Percentiles rank a stretch among this genome's conserved stretches.
phyloP scores from a whole-genome alignment of 2,113 vertebrate genomes.

The Caranx melampygus region DNA sequence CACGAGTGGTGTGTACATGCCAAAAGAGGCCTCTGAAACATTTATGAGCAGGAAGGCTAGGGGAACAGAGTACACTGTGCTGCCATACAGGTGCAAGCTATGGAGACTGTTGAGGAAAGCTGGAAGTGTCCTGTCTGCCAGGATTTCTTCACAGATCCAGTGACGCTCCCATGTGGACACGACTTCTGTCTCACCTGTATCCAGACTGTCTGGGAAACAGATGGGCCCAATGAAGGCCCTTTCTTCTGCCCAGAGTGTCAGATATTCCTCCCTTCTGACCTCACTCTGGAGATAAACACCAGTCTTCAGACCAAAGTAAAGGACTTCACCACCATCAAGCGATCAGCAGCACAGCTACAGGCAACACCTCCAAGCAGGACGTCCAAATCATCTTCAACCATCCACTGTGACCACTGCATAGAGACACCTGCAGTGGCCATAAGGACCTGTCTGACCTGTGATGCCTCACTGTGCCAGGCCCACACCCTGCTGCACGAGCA shows the following conservation, averaged over 20 bases:
- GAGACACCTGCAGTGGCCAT: conserved; percentile 75
- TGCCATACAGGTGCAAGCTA: conserved; percentile 46
- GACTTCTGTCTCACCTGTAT: conserved; percentile 83
- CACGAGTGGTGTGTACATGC: conserved; percentile 40
- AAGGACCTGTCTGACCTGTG: conserved; percentile 81
- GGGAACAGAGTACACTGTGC: conserved; percentile 29
- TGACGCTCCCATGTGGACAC: conserved; percentile 79
- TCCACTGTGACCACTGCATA: conserved; percentile 83
- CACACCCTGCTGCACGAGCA: conserved; percentile 79
- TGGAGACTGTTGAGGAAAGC: conserved; percentile 63
- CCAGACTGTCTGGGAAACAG: conserved; percentile 78
- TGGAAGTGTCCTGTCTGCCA: conserved; percentile 82
- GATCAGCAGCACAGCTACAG: neutral
- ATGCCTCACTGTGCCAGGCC: conserved; percentile 79
- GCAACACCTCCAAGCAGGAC: conserved; percentile 5
- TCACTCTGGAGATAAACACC: conserved; percentile 72
- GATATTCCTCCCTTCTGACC: conserved; percentile 73
- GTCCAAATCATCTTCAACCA: conserved; percentile 21
- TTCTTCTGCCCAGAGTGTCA: conserved; percentile 85
- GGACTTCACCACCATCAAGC: conserved; percentile 32
- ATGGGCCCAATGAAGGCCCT: conserved; percentile 55
- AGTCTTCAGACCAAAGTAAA: conserved; percentile 72
- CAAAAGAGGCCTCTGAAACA: conserved; percentile 67
- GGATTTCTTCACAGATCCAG: conserved; percentile 78
- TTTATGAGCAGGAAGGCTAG: conserved; percentile 68